phyloP scores from a whole-genome alignment of 2,888 invertebrate genomes.

The Amblyjoppa fuscipennis region DNA sequence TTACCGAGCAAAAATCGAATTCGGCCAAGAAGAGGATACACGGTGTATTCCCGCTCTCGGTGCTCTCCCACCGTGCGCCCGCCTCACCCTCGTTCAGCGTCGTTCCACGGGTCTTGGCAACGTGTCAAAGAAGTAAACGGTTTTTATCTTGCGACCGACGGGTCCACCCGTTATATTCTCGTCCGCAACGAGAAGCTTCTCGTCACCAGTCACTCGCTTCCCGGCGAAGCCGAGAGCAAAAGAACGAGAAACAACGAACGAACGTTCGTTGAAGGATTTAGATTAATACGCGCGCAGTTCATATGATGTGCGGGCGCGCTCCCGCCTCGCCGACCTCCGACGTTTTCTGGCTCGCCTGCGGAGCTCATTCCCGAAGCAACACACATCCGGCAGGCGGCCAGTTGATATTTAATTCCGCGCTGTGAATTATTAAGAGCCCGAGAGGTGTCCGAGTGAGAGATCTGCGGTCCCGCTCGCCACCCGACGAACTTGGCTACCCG shows the following conservation, averaged over 20 bases:
- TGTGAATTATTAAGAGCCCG: conserved; percentile 11
- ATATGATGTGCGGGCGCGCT: conserved; percentile 7
- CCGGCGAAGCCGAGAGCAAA: conserved; percentile 17
- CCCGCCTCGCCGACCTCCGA: not conserved
- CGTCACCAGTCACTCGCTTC: conserved; percentile 54
- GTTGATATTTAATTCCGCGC: conserved; percentile 37
- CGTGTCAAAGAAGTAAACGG: conserved; percentile 63
- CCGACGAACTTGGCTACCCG: not conserved
- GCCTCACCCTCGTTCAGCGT: conserved; percentile 22
- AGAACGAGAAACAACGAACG: conserved; percentile 26
- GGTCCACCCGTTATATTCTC: not conserved
- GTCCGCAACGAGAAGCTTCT: conserved; percentile 22
- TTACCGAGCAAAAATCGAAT: conserved; percentile 63
- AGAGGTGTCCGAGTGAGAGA: not conserved
- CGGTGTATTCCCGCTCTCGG: conserved; percentile 3
- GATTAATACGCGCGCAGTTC: conserved; percentile 36
- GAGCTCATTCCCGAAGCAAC: not conserved
- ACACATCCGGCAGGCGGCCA: conserved; percentile 32
- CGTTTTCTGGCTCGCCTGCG: conserved; percentile 10
- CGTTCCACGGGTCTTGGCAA: conserved; percentile 54
- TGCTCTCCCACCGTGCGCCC: conserved; percentile 6
- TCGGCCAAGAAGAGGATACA: conserved; percentile 1
- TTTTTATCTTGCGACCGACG: conserved; percentile 48
- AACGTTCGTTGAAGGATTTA: conserved; percentile 29
- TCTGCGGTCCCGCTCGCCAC: not conserved